These are phyloP conservation scores for Alaudala cheleensis DNA, from an alignment of 2,113 vertebrate genomes.

Conservation along the genomic window DNA sequence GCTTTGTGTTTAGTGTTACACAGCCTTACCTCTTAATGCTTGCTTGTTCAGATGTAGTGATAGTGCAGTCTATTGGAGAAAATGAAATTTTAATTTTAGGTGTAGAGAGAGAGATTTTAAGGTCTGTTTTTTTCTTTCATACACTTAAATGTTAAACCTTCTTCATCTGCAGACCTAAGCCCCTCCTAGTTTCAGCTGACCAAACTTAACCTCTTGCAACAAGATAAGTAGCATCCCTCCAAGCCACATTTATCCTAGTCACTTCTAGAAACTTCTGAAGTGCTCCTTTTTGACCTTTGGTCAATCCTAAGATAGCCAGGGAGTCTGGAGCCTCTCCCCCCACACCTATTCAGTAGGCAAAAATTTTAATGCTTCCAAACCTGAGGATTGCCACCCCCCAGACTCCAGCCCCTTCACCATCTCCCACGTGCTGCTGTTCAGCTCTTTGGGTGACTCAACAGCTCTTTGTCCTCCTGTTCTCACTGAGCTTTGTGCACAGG, in stretches of 20 bases:
- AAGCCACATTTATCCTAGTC: background rate
- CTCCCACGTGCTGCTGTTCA: background rate
- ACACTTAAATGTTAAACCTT: background rate
- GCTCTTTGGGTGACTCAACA: background rate
- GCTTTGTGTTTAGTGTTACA: background rate
- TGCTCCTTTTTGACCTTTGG: background rate
- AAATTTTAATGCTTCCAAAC: background rate
- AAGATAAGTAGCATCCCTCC: background rate
- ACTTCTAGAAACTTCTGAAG: conserved; percentile 13
- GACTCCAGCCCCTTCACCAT: background rate
- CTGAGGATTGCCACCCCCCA: background rate
- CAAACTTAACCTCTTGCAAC: background rate
- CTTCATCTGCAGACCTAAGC: background rate
- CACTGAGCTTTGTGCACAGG: background rate
- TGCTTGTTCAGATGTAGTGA: background rate
- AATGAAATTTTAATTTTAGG: background rate
- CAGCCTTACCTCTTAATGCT: background rate
- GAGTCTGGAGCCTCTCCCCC: background rate
- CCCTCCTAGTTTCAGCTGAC: background rate
- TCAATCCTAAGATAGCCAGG: background rate
- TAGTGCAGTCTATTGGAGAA: background rate
- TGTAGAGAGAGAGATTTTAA: background rate
- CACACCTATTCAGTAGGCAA: background rate
- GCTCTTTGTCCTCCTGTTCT: background rate
- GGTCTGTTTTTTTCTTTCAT: background rate